These are phyloP conservation scores for Eupelmus urozonus DNA, from an alignment of 2,888 invertebrate species.

Conservation along the genomic window DNA sequence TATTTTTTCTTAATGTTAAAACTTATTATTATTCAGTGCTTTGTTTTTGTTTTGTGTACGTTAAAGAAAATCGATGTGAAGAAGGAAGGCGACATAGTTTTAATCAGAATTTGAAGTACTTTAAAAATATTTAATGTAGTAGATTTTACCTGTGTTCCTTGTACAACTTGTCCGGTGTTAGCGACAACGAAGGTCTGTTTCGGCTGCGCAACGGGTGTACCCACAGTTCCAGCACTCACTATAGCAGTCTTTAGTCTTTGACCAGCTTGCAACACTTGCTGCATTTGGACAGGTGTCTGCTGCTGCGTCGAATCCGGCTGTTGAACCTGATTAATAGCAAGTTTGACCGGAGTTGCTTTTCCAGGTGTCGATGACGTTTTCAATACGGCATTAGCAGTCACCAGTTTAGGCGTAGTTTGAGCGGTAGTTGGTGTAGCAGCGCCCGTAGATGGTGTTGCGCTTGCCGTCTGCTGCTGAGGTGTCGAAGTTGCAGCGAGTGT, in stretches of 20 bases:
- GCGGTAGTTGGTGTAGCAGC: constrained; percentile 20
- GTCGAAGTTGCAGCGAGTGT: constrained; percentile 59
- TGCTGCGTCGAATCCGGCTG: constrained; percentile 64
- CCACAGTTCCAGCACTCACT: constrained; percentile 62
- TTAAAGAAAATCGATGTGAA: too few relatives aligned
- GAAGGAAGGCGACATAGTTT: too few relatives aligned
- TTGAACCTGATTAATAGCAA: constrained; percentile 67
- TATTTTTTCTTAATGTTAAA: too few relatives aligned
- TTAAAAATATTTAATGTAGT: background rate
- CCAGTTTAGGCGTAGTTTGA: constrained; percentile 57
- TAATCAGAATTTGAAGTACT: background rate
- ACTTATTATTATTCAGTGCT: too few relatives aligned
- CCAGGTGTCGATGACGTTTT: constrained; percentile 63
- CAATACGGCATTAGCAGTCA: constrained; percentile 61
- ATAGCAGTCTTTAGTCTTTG: constrained; percentile 67
- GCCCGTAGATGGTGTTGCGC: constrained; percentile 71
- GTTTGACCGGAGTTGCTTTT: constrained; percentile 67
- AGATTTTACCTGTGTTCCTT: constrained; percentile 65
- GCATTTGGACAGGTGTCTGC: constrained; percentile 64
- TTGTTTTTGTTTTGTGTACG: too few relatives aligned
- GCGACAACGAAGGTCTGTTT: constrained; percentile 72
- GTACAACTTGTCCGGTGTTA: constrained; percentile 73
- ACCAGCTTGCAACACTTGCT: constrained; percentile 65
- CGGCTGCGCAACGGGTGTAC: constrained; percentile 64
- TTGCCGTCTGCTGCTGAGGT: constrained; percentile 56